phyloP scores from a whole-genome alignment of 2,113 vertebrate genomes.

The Zosterops borbonicus region DNA sequence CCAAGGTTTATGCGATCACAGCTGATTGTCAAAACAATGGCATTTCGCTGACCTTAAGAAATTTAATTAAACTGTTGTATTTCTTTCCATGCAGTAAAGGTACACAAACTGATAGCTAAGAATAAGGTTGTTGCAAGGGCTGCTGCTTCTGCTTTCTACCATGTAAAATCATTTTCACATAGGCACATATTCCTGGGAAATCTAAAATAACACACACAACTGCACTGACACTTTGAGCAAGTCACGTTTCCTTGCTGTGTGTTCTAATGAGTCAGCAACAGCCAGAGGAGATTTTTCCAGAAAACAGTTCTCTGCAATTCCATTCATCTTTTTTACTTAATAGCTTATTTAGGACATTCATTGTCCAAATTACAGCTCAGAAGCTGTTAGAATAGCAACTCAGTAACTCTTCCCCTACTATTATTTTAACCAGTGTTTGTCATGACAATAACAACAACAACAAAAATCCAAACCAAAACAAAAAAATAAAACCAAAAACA shows the following conservation, averaged over 20 bases:
- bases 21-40: conserved; percentile 61
- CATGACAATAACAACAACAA: no score
- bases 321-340: neutral
- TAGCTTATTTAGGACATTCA: neutral
- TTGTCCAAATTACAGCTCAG: neutral
- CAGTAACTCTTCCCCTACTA: neutral
- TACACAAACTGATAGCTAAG: conserved; percentile 17
- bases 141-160: conserved; percentile 15
- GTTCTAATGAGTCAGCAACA: neutral
- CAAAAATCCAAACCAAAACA: neutral
- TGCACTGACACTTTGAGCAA: neutral
- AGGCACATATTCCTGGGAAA: neutral
- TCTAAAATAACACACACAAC: neutral
- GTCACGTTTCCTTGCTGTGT: neutral
- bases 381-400: neutral
- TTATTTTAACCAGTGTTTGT: neutral
- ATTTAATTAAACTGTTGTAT: conserved; percentile 67
- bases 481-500: neutral
- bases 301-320: neutral
- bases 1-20: conserved; percentile 64
- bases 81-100: conserved; percentile 46
- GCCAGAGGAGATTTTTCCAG: neutral
- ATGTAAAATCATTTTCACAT: conserved; percentile 4
- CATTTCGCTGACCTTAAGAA: conserved; percentile 72
- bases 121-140: neutral